Evolutionary conservation across 2,888 invertebrate genomes (phyloP), one percentile per base, ranked within the genome.

Genomic region (Catocala sponsa): DNA sequence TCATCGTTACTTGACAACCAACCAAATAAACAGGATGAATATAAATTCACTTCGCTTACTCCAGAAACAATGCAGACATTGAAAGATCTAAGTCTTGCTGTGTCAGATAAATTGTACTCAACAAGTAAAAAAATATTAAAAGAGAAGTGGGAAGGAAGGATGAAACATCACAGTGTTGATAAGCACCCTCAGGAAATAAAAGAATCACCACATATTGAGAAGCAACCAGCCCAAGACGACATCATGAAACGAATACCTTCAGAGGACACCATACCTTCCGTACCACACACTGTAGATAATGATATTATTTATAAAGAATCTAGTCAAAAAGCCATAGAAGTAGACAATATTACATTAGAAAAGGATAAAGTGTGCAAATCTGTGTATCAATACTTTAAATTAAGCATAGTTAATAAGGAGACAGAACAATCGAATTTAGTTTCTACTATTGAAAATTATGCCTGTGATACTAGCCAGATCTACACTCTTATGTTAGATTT

Each of bases 101-200:
- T 95, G n/a, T 91, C 95, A 0, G 95, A 91, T 59, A 95, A 94
- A 84, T 80, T 95, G 6, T 94, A 82, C 70, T 90, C 91, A 25
- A 25, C 25, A 6, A 93, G 95, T 68, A 95, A 95, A 67, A 95
- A 94, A 76, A 91, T 91, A 38, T 82, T 95, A 35, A 95, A 91
- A 83, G 94, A 95, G 70, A 95, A 95, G 82, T 95, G 95, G 95
- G 94, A 91, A 83, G 95, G 84, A 1, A 92, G 90, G 87, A 91
- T 94, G 86, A 94, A 94, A 81, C 85, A 91, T 72, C 78, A 92
- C 1, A 86, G 90, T 41, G 72, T 78, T 57, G 92, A 92, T 50
- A 92, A 89, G 61, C 85, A 82, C 64, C 72, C 42, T 10, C 59
- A 58, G 1, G 78, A 77, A 43, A 80, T 44, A 79, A 84, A 78